Percentiles rank a stretch among this genome's conserved stretches.
Evolutionary conservation across 2,797 vertebrate species (phyloP).

Genomic region (Borostomias antarcticus): DNA sequence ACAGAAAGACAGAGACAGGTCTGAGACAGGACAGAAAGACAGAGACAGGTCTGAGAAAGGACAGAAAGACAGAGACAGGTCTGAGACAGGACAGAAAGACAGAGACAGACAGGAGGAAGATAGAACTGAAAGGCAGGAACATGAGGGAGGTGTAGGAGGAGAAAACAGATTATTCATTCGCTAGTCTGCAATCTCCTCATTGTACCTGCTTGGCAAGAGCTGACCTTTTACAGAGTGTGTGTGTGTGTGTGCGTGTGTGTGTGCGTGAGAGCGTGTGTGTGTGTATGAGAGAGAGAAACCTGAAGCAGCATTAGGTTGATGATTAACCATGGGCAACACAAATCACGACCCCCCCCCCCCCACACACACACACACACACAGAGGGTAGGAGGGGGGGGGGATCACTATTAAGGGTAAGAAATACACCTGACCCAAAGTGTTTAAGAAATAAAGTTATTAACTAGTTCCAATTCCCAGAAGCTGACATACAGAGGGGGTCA

Average conservation of each 20-base stretch:
- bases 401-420: not conserved
- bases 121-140: conserved; percentile 7
- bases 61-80: too few relatives aligned
- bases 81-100: conserved; percentile 5
- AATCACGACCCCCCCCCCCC: conserved; percentile 10
- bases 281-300: conserved; percentile 24
- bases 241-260: conserved; percentile 8
- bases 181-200: conserved; percentile 23
- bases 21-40: too few relatives aligned
- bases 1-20: too few relatives aligned
- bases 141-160: not conserved
- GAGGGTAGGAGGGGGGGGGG: not conserved
- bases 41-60: too few relatives aligned
- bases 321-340: conserved; percentile 24
- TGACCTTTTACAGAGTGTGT: conserved; percentile 53
- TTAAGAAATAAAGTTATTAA: too few relatives aligned
- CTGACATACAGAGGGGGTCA: conserved; percentile 1
- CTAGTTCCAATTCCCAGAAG: not conserved
- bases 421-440: not conserved
- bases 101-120: conserved; percentile 42
- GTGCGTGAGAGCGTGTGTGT: not conserved
- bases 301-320: conserved; percentile 45
- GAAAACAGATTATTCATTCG: conserved; percentile 31
- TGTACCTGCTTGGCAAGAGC: conserved; percentile 62
- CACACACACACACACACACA: not conserved